Evolutionary conservation across 2,113 vertebrate species (phyloP).

Genomic region (Xiphophorus maculatus): DNA sequence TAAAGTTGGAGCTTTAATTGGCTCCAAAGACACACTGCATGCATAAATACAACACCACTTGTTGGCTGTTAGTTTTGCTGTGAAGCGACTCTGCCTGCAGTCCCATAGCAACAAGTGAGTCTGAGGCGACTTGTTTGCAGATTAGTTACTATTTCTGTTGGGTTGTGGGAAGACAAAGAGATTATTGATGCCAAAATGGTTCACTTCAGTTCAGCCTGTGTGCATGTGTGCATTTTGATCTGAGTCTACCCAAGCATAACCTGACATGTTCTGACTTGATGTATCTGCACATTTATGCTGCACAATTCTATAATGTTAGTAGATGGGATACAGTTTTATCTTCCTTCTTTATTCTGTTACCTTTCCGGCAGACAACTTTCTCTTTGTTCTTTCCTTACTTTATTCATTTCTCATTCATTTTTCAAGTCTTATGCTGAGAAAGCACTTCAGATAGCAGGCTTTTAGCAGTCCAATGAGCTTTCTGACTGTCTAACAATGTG

Average conservation of each 20-base stretch:
- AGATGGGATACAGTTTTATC: conserved; percentile 20
- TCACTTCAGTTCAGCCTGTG: conserved; percentile 7
- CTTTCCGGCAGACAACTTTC: conserved; percentile 24
- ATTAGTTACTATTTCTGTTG: conserved; percentile 42
- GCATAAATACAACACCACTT: background rate
- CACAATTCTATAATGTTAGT: conserved; percentile 17
- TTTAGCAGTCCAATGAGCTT: conserved; percentile 9
- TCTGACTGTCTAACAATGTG: conserved; percentile 19
- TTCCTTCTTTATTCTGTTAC: conserved; percentile 14
- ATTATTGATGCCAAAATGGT: conserved; percentile 33
- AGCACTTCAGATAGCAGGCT: conserved; percentile 37
- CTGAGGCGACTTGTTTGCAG: conserved; percentile 30
- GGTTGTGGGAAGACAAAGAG: conserved; percentile 6
- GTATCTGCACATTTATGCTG: conserved; percentile 12
- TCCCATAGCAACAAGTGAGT: conserved; percentile 53
- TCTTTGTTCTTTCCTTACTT: conserved; percentile 57
- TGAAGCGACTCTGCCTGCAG: background rate
- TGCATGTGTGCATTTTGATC: conserved; percentile 6
- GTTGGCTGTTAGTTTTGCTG: conserved; percentile 6
- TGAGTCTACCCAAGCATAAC: background rate
- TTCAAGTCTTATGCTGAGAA: conserved; percentile 40
- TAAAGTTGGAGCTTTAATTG: conserved; percentile 8
- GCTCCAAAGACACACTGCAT: conserved; percentile 4
- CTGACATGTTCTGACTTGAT: conserved; percentile 25
- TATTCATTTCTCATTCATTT: conserved; percentile 64